Evolutionary conservation across 2,888 invertebrate species (phyloP), one percentile per base, ranked within the genome.

Genomic region (Metellina segmentata): DNA sequence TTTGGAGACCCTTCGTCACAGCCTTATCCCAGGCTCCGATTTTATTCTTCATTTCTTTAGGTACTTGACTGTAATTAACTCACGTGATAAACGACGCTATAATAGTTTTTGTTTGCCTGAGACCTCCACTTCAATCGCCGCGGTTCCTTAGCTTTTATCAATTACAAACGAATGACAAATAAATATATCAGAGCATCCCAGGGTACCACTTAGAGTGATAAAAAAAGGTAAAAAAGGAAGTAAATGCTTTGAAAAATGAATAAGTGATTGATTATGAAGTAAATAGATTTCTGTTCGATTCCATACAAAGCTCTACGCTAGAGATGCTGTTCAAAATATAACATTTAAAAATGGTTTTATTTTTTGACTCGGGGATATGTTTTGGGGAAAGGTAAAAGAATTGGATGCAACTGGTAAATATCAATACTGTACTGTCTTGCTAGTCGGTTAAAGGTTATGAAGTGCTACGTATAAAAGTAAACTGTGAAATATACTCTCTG

Each of bases 41-140:
- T 72, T 79, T 87, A 79, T 86, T 86, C 49, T 70, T 49, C 11
- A 49, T 51, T 70, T 86, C 34, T 86, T 85, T 61, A 19, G 74
- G 48, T 77, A 77, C 69, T 71, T n/a, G 77, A 74, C 48, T 52
- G 51, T 87, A 87, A 87, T 87, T 72, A 87, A 72, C 77, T 87
- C 79, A 61, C 9, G 20, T 79, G 79, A 79, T 79, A 87, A 79
- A 79, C 71, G 86, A 79, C 8, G 71, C 51, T 51, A 79, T 79
- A 79, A 86, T 77, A 77, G 70, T 69, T 86, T 78, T 86, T 34
- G 19, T 81, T 70, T 81, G 20, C 20, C 34, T 20, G 81, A 7
- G n/a, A 48, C 61, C 52, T 79, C 20, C 48, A 75, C 48, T 75
- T 48, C 16, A 49, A 48, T 13, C 51, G 75, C 48, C 48, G 75